A percentile compares a stretch with the other conserved stretches of the same genome.
These are phyloP conservation scores for Emesis russula DNA, from an alignment of 2,888 invertebrate genomes.

Conservation along the genomic window DNA sequence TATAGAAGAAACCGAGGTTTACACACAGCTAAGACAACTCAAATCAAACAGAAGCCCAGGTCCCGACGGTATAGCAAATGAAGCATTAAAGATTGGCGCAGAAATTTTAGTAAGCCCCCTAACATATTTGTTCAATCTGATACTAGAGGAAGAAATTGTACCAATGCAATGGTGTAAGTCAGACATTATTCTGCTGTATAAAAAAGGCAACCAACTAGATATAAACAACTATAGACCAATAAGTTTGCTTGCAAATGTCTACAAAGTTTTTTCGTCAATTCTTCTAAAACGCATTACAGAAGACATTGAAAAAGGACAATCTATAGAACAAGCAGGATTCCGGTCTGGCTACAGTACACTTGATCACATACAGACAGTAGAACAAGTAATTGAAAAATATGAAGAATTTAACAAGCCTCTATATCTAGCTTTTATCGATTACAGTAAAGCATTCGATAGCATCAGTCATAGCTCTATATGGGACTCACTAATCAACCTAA, in stretches of 20 bases:
- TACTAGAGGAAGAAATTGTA: background rate
- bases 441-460: too few relatives aligned
- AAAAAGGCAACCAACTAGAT: conserved; percentile 52
- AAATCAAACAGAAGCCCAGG: conserved; percentile 74
- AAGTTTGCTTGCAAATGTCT: conserved; percentile 45
- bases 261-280: conserved; percentile 44
- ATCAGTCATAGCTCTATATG: too few relatives aligned
- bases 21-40: conserved; percentile 55
- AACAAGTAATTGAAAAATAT: conserved; percentile 13
- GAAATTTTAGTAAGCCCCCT: conserved; percentile 53
- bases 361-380: conserved; percentile 6
- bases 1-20: conserved; percentile 47
- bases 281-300: conserved; percentile 18
- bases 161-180: conserved; percentile 35
- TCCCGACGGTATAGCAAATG: conserved; percentile 74
- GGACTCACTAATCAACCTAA: background rate
- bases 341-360: background rate
- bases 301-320: background rate
- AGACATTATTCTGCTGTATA: conserved; percentile 34
- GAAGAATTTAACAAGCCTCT: background rate
- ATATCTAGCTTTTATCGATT: too few relatives aligned
- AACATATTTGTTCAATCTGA: conserved; percentile 37
- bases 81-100: conserved; percentile 67
- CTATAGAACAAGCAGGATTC: too few relatives aligned
- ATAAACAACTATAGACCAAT: conserved; percentile 59